Evolutionary conservation across 1,140 invertebrate species (phyloP).

Genomic region (Archegozetes longisetosus): DNA sequence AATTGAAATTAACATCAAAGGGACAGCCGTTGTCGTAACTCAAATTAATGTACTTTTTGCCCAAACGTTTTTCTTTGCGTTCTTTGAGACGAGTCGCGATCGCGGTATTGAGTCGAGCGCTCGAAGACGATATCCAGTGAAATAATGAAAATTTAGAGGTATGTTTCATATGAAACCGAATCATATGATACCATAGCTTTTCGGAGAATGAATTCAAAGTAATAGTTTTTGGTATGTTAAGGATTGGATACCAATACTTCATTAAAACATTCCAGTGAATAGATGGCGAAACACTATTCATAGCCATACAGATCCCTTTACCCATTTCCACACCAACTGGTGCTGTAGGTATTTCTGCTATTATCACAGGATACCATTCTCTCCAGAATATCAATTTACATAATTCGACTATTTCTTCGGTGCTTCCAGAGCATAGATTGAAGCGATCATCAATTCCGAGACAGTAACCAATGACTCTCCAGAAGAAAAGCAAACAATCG

Average conservation of each 20-base stretch:
- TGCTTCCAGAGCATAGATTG: conserved; percentile 38
- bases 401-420: conserved; percentile 28
- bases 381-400: neutral
- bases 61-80: neutral
- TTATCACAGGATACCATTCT: neutral
- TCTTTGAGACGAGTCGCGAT: neutral
- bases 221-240: neutral
- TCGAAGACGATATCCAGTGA: neutral
- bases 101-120: neutral
- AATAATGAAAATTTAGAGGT: neutral
- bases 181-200: neutral
- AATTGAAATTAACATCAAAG: conserved; percentile 12
- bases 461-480: conserved; percentile 58
- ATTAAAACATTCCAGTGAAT: neutral
- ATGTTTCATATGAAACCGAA: neutral
- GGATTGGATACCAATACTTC: neutral
- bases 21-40: conserved; percentile 1
- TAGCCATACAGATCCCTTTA: neutral
- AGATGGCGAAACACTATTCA: neutral
- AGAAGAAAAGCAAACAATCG: conserved; percentile 59
- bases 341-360: neutral
- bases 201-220: neutral
- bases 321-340: neutral
- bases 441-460: conserved; percentile 65
- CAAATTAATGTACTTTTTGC: neutral